phyloP scores from a whole-genome alignment of 1,140 invertebrate species.

The Argopecten irradians region DNA sequence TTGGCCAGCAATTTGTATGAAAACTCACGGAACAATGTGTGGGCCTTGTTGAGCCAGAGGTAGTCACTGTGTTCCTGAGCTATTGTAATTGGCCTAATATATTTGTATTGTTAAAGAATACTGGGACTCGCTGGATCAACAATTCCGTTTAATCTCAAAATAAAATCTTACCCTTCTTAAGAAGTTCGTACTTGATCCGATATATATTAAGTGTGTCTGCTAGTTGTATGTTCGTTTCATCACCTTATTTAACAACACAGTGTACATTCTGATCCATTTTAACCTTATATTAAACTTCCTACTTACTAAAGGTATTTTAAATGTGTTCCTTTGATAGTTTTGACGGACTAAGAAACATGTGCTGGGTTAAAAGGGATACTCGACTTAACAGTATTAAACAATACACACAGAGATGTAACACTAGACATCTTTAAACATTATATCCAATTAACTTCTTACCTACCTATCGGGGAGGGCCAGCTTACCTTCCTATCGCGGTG shows the following conservation, averaged over 20 bases:
- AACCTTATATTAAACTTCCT: background rate
- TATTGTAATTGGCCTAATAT: conserved; percentile 6
- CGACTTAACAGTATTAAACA: background rate
- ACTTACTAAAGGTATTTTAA: background rate
- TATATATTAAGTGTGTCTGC: background rate
- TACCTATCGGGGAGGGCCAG: background rate
- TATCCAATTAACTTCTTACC: background rate
- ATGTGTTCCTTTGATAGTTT: background rate
- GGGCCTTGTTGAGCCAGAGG: background rate
- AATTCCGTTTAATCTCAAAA: background rate
- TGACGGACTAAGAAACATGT: background rate
- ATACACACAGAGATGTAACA: background rate
- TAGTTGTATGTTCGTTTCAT: background rate
- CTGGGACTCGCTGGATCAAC: background rate
- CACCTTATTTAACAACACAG: background rate
- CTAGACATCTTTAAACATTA: background rate
- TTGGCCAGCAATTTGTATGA: background rate
- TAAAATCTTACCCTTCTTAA: background rate
- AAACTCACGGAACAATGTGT: background rate
- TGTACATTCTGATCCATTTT: background rate
- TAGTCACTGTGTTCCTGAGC: background rate
- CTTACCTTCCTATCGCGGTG: too few species aligned
- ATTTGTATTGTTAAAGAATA: background rate
- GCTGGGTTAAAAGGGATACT: background rate
- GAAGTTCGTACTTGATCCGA: background rate